Conservation (phyloP, 2,888 invertebrate species). For the Dastarcus helophoroides region DNA sequence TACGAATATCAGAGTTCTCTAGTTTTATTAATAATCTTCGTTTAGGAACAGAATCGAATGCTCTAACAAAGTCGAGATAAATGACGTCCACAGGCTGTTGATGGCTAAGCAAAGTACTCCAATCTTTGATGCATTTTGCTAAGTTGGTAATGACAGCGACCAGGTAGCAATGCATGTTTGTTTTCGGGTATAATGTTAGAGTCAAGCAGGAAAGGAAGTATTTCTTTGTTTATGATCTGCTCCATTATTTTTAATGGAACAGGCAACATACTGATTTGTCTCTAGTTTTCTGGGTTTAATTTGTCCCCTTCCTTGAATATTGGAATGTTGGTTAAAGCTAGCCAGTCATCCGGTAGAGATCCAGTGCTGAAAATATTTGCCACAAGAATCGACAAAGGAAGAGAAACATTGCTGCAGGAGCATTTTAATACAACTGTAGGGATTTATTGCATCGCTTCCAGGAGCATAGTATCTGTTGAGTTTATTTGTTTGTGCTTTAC, state of each 20-base stretch:
- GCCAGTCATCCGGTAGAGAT: background rate
- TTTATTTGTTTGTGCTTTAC: too few species aligned
- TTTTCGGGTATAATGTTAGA: background rate
- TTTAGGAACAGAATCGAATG: conserved; percentile 1
- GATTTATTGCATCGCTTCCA: too few species aligned
- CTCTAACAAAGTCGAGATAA: conserved; percentile 3
- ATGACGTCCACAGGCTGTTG: conserved; percentile 2
- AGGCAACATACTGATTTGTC: conserved; percentile 3
- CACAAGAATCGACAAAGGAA: too few species aligned
- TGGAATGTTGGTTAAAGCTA: background rate
- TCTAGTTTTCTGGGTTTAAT: conserved; percentile 1
- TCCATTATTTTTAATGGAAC: conserved; percentile 2
- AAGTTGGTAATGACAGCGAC: conserved; percentile 3
- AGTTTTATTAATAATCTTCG: conserved; percentile 2
- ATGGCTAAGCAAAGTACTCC: background rate
- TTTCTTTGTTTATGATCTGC: background rate
- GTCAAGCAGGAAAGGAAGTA: conserved; percentile 1
- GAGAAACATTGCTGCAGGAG: too few species aligned
- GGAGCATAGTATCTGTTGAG: too few species aligned
- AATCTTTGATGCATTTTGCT: background rate
- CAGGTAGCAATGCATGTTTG: conserved; percentile 4
- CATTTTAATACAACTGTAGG: too few species aligned
- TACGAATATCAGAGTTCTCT: background rate
- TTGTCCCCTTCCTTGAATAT: conserved; percentile 3
- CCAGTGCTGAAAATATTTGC: background rate